A percentile compares a stretch with the other conserved stretches of the same genome.
These are phyloP conservation scores for Oceanodroma tethys DNA, from an alignment of 2,113 vertebrate species.

Conservation along the genomic window DNA sequence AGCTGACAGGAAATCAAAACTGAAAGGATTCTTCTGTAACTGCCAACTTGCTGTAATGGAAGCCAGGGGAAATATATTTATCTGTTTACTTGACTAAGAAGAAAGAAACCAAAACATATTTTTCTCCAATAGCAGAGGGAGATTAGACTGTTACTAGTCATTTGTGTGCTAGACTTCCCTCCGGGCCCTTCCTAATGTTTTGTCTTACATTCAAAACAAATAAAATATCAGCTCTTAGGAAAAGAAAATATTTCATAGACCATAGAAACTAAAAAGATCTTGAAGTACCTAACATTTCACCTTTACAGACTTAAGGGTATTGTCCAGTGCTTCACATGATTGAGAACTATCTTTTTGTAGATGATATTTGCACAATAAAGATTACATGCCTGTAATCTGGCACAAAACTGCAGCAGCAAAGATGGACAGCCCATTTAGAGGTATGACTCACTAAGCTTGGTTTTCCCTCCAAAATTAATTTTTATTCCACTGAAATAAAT, in stretches of 20 bases:
- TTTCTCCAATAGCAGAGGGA: slow-evolving; percentile 21
- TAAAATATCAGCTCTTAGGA: neutral
- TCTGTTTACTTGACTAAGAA: slow-evolving; percentile 57
- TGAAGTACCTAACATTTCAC: neutral
- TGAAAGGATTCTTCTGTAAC: slow-evolving; percentile 49
- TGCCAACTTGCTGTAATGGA: slow-evolving; percentile 42
- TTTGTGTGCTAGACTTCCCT: slow-evolving; percentile 42
- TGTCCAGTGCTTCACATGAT: neutral
- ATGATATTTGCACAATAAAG: neutral
- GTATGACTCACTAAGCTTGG: neutral
- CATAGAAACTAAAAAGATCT: neutral
- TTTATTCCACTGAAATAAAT: neutral
- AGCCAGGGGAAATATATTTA: slow-evolving; percentile 60
- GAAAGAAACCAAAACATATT: slow-evolving; percentile 55
- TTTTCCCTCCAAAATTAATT: neutral
- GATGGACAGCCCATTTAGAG: neutral
- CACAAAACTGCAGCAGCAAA: neutral
- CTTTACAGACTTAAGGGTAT: neutral
- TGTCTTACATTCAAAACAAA: slow-evolving; percentile 34
- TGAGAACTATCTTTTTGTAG: neutral
- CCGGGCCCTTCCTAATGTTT: slow-evolving; percentile 38
- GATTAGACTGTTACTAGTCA: slow-evolving; percentile 28
- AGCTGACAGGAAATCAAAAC: slow-evolving; percentile 64
- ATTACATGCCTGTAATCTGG: neutral
- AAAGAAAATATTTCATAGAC: neutral